Conservation (phyloP, 2,888 invertebrate genomes). For the Caenorhabditis doughertyi region DNA sequence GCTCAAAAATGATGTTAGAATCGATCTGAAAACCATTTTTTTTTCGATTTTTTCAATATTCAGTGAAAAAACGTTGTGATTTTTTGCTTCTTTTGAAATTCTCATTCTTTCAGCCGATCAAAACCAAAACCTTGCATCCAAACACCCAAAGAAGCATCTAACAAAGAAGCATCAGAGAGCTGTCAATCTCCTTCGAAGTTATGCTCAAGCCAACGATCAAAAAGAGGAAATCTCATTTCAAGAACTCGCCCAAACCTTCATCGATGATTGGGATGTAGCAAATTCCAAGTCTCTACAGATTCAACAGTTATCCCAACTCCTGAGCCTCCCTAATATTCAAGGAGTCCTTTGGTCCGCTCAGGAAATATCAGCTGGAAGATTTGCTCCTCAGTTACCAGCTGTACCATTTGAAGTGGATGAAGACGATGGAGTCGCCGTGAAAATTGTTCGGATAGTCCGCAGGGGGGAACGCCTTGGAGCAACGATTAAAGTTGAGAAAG, state of each 20-base stretch:
- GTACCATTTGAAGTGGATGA: slow-evolving; percentile 79
- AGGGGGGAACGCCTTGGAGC: slow-evolving; percentile 83
- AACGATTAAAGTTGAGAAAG: slow-evolving; percentile 78
- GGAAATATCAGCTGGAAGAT: slow-evolving; percentile 70
- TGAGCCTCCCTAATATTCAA: slow-evolving; percentile 69
- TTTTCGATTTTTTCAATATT: too few species aligned
- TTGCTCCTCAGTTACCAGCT: slow-evolving; percentile 71
- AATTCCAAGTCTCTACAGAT: slow-evolving; percentile 67
- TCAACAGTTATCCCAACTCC: slow-evolving; percentile 67
- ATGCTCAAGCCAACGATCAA: neutral
- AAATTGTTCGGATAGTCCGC: slow-evolving; percentile 81
- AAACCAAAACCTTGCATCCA: too few species aligned
- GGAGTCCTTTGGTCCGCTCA: slow-evolving; percentile 71
- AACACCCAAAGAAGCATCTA: too few species aligned
- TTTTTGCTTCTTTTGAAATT: too few species aligned
- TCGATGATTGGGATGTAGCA: slow-evolving; percentile 68
- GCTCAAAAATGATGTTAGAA: too few species aligned
- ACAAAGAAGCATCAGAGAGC: slow-evolving; percentile 29
- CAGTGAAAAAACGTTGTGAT: too few species aligned
- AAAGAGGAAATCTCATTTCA: slow-evolving; percentile 46
- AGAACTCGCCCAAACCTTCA: slow-evolving; percentile 67
- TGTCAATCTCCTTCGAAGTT: slow-evolving; percentile 2
- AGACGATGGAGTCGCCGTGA: slow-evolving; percentile 80
- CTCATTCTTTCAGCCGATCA: slow-evolving; percentile 21
- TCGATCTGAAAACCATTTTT: too few species aligned